Base-by-base conservation (phyloP, 2,797 vertebrate species). In the Myripristis jacobus region DNA sequence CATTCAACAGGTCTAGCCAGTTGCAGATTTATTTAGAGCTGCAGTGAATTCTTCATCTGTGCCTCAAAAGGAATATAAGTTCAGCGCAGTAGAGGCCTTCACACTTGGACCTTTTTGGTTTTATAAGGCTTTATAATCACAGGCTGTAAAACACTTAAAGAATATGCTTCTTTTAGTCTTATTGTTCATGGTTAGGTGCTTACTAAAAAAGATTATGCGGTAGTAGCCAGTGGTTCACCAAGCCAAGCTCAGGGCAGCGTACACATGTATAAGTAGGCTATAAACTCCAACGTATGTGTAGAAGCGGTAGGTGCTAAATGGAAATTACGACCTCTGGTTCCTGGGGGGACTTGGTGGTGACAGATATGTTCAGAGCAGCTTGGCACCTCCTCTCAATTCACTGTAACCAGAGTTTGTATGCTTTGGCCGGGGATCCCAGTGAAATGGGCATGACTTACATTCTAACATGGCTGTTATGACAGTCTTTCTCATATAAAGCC, bases 321-420 rank as follows among this genome's bases (percentile, higher is more conserved):
- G 69, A 82, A 88, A 85, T 80, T 69, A 66, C 81, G 83, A 85
- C 74, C 60, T 66, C 56, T 56, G 44, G 84, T 76, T 70, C 79
- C 67, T 29, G 3, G n/a, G 57, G 77, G 78, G 63, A 71, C 75
- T 69, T 29, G 44, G 65, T 74, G 68, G 55, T 59, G 78, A 75
- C 80, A 79, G 73, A 82, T 86, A 60, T 70, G 69, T 73, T 80
- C 80, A 77, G 52, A 72, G 79, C 75, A 65, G 55, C 57, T 65
- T 74, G 73, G 80, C 79, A 75, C 79, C 56, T 80, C 70, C 57
- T 68, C 55, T 68, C 73, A 62, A 81, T 82, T 82, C 76, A 85
- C 79, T 85, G 85, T 89, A 83, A 84, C 80, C 73, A 68, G 65
- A 75, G 73, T 87, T 80, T 88, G 85, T 85, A 6, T 86, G 79